A percentile compares a stretch with the other conserved stretches of the same genome.
Conservation (phyloP, 2,797 vertebrate species). For the Pachyuromys duprasi region DNA sequence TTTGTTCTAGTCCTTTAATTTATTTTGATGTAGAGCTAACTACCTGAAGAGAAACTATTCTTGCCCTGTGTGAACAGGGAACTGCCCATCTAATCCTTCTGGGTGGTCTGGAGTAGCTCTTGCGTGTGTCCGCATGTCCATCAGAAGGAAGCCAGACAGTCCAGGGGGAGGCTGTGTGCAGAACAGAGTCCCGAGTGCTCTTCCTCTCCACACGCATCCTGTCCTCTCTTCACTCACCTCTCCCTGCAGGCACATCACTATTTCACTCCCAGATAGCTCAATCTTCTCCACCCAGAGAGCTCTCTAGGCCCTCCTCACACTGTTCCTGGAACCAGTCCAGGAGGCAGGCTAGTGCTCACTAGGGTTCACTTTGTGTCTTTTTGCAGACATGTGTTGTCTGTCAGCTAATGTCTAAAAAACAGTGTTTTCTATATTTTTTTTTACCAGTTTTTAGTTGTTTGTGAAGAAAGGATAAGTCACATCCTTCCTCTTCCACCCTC, state of each 20-base stretch:
- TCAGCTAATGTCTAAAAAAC: background rate
- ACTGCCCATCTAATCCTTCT: background rate
- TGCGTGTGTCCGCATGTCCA: background rate
- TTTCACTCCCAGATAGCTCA: background rate
- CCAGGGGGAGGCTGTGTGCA: background rate
- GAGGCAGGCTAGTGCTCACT: background rate
- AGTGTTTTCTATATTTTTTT: background rate
- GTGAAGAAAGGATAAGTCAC: background rate
- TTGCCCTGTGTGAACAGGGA: background rate
- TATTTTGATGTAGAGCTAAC: conserved; percentile 3
- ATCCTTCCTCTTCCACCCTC: background rate
- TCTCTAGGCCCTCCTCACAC: background rate
- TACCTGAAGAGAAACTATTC: conserved; percentile 17
- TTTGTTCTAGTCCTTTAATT: conserved; percentile 16
- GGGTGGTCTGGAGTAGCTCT: background rate
- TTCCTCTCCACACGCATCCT: background rate
- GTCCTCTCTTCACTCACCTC: background rate
- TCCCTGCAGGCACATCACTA: background rate
- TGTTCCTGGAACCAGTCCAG: background rate
- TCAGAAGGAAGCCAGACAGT: background rate
- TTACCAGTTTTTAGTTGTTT: background rate
- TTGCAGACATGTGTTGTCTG: background rate
- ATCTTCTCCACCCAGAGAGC: background rate
- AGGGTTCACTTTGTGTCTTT: conserved; percentile 13
- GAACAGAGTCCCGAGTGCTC: background rate